Evolutionary conservation across 2,888 invertebrate species (phyloP), one percentile per base, ranked within the genome.

Genomic region (Chesias legatella): DNA sequence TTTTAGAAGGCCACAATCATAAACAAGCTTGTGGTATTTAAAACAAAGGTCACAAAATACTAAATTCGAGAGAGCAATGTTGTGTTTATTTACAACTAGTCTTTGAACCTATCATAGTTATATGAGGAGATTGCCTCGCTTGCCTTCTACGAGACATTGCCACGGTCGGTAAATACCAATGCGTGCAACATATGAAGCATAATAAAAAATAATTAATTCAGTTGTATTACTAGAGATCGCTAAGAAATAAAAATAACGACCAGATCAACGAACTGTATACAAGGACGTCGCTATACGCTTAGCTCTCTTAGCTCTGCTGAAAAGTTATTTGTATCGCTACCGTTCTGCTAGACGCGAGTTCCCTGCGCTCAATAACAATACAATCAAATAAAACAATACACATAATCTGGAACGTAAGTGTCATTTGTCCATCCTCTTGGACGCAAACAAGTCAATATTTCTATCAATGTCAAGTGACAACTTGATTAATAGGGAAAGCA

Each of bases 381-480:
- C 7, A 28, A 36, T 31, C n/a, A 31, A 31, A 17, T 17, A 22
- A 13, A 25, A 31, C 21, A 25, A 10, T 21, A 13, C 26, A 33
- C 9, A 24, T 39, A 24, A 33, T 36, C 45, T 33, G 42, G 37
- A 34, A 5, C 37, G 33, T 42, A 40, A 42, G 33, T 52, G 46
- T 47, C 38, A 56, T 49, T 50, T 36, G 54, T 43, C 51, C 36
- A 45, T 56, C 41, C 36, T 33, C 33, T 39, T 44, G 47, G 48
- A 53, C 55, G 48, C 50, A 63, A 64, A 64, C 63, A 62, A 62
- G 53, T 53, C 54, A 53, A 53, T 57, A 53, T 29, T 52, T 47
- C 34, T 43, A 36, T 41, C 34, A 39, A 40, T 39, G 43, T 48
- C 41, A 42, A 46, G 34, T 56, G 46, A 52, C 45, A 54, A 43